Evolutionary conservation across 1,140 invertebrate species (phyloP).

Genomic region (Drosophila lacteicornis): DNA sequence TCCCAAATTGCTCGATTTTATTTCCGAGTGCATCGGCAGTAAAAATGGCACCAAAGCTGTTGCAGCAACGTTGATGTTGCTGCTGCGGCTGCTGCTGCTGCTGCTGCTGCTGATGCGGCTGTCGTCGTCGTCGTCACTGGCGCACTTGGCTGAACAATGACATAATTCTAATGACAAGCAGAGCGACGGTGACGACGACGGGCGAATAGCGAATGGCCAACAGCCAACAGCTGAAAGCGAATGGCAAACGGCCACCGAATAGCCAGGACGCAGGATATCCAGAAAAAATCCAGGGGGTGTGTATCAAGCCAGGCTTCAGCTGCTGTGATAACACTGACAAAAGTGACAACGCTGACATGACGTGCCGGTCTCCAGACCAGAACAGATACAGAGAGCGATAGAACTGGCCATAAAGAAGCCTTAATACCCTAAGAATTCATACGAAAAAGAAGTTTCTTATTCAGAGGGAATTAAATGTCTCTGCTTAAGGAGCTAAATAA

Average conservation of each 20-base stretch:
- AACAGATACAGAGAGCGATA: slow-evolving; percentile 3
- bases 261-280: slow-evolving; percentile 11
- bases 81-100: slow-evolving; percentile 7
- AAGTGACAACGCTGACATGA: slow-evolving; percentile 70
- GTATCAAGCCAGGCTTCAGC: slow-evolving; percentile 22
- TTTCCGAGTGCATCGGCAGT: slow-evolving; percentile 9
- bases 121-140: slow-evolving; percentile 32
- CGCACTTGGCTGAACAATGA: slow-evolving; percentile 74
- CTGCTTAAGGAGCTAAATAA: neutral
- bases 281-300: neutral
- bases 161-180: slow-evolving; percentile 75
- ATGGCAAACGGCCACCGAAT: slow-evolving; percentile 47
- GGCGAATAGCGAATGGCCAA: slow-evolving; percentile 24
- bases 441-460: no score
- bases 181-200: slow-evolving; percentile 49
- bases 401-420: slow-evolving; percentile 11
- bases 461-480: neutral
- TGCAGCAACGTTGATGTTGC: slow-evolving; percentile 16
- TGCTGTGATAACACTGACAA: slow-evolving; percentile 68
- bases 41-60: slow-evolving; percentile 60
- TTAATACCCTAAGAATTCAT: slow-evolving; percentile 18
- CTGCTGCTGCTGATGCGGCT: slow-evolving; percentile 4
- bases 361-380: slow-evolving; percentile 32
- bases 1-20: neutral
- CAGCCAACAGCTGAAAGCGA: neutral